Evolutionary conservation across 2,888 invertebrate species (phyloP), one percentile per base, ranked within the genome.

Genomic region (Philaethria dido): DNA sequence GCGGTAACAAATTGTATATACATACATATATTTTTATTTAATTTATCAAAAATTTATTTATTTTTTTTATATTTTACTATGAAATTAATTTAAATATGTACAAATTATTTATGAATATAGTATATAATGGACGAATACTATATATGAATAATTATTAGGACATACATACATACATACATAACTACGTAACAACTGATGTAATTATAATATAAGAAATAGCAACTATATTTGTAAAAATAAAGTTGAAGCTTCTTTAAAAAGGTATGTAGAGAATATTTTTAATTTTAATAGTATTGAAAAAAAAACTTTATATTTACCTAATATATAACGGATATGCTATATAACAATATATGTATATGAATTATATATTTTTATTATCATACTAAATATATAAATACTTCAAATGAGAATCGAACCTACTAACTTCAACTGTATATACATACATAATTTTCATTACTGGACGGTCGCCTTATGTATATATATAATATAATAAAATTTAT

Each of bases 41-140:
- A 9, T 57, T 8, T 39, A 20, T 36, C 13, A 36, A 36, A 4
- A 20, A 8, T 39, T 6, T 13, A 14, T 39, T 14, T 4, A 47
- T 20, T 14, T 5, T 47, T 20, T 20, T 20, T 18, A 47, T 5
- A 18, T 45, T 18, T 47, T 3, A 16, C 18, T 33, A 29, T 25
- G 6, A 25, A 16, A 25, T 59, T 22, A 0, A 39, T 9, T 42
- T 3, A 33, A 33, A 8, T 33, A 1, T 13, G 4, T 42, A 42
- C 44, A 22, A 20, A n/a, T 33, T 5, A n/a, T 39, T 0, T 25
- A 25, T 13, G 20, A 20, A 42, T 59, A 59, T 13, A 59, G n/a
- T 25, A 9, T 16, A 13, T 45, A 29, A 29, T 60, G 45, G 45
- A 60, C 59, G 29, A 25, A 42, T 16, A 25, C 29, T 29, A 60